phyloP scores from a whole-genome alignment of 2,888 invertebrate species.

The Brachypterus glaber region DNA sequence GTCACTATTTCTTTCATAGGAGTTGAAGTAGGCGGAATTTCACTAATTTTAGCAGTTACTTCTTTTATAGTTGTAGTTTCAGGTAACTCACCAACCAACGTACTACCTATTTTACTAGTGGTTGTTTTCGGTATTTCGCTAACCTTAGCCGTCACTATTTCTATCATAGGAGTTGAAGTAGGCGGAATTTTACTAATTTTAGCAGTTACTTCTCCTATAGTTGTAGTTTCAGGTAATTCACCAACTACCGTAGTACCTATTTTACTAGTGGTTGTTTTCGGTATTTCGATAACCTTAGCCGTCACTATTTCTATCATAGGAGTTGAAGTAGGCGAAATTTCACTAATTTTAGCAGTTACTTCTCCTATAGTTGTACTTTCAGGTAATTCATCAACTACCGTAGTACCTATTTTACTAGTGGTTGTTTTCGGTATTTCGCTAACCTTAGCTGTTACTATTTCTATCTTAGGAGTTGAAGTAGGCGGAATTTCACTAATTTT shows the following conservation, averaged over 20 bases:
- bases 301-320: slow-evolving; percentile 6
- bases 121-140: neutral
- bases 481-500: slow-evolving; percentile 3
- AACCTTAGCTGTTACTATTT: neutral
- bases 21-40: slow-evolving; percentile 6
- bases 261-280: neutral
- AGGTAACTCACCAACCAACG: slow-evolving; percentile 3
- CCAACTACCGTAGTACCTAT: slow-evolving; percentile 6
- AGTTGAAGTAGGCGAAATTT: slow-evolving; percentile 9
- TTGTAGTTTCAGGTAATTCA: slow-evolving; percentile 2
- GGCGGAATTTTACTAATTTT: slow-evolving; percentile 11
- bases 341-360: slow-evolving; percentile 8
- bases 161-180: slow-evolving; percentile 6
- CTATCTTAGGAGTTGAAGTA: neutral
- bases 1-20: slow-evolving; percentile 6
- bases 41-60: slow-evolving; percentile 7
- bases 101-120: neutral
- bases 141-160: neutral
- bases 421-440: neutral
- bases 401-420: slow-evolving; percentile 1
- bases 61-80: slow-evolving; percentile 10
- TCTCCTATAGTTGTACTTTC: slow-evolving; percentile 4
- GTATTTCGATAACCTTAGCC: neutral
- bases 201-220: slow-evolving; percentile 4
- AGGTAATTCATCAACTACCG: neutral